A percentile compares a stretch with the other conserved stretches of the same genome.
Conservation (phyloP, 1,140 invertebrate genomes). For the Drosophila nebulosa region DNA sequence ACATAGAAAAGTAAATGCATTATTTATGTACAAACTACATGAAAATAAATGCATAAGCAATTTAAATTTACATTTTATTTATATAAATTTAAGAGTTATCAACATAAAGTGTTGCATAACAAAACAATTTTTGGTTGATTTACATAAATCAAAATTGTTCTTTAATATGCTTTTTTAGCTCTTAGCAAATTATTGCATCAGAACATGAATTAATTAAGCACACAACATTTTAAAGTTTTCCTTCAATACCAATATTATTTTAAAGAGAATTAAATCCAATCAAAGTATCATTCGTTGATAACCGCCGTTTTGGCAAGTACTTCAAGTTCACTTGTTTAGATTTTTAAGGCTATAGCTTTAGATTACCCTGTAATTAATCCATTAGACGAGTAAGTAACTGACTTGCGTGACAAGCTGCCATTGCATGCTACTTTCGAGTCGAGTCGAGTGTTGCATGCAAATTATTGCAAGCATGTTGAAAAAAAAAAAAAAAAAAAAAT, state of each 20-base stretch:
- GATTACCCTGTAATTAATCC: constrained; percentile 66
- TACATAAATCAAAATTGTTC: too few species aligned
- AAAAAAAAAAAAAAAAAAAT: constrained; percentile 25
- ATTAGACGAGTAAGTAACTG: constrained; percentile 32
- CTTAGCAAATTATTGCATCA: too few species aligned
- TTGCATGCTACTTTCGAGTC: constrained; percentile 56
- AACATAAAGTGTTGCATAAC: neutral
- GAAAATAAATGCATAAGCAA: neutral
- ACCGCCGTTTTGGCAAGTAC: neutral
- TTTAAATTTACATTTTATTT: neutral
- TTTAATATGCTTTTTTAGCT: neutral
- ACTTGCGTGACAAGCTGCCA: constrained; percentile 50
- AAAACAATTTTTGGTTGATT: too few species aligned
- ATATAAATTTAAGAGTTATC: neutral
- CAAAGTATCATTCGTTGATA: neutral
- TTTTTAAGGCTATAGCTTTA: constrained; percentile 1
- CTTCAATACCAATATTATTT: too few species aligned
- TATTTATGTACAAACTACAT: neutral
- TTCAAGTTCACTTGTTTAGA: neutral
- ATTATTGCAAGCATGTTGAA: constrained; percentile 67
- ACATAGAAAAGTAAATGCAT: neutral
- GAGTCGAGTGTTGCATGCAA: constrained; percentile 58
- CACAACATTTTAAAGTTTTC: too few species aligned
- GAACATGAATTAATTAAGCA: too few species aligned
- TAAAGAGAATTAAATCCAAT: too few species aligned